These are phyloP conservation scores for Saturnia japonica DNA, from an alignment of 2,888 invertebrate species.

Conservation along the genomic window DNA sequence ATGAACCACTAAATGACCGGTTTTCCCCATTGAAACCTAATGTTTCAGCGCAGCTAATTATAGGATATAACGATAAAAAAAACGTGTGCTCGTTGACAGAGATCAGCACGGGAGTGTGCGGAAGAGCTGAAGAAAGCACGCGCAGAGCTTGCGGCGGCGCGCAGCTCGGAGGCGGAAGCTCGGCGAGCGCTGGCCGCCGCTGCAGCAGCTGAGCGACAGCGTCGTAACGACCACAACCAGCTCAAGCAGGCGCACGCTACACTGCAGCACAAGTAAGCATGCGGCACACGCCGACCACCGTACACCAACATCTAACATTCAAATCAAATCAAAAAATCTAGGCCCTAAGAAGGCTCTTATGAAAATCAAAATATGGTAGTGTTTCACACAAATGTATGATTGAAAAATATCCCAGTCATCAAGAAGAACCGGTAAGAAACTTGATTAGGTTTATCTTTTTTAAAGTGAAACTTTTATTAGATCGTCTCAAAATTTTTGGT, in stretches of 20 bases:
- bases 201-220: conserved; percentile 58
- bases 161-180: conserved; percentile 89
- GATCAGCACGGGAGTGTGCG: conserved; percentile 72
- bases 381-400: no score
- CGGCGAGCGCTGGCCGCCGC: conserved; percentile 76
- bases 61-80: conserved; percentile 7
- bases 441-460: no score
- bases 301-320: background rate
- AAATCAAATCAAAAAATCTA: no score
- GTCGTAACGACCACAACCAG: conserved; percentile 85
- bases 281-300: conserved; percentile 13
- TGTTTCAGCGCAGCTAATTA: no score
- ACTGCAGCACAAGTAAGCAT: conserved; percentile 88
- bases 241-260: conserved; percentile 94
- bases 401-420: no score
- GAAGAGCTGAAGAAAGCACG: conserved; percentile 71
- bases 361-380: no score
- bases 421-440: no score
- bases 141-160: conserved; percentile 72
- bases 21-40: no score
- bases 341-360: no score
- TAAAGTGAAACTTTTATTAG: no score
- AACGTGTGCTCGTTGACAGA: conserved; percentile 39
- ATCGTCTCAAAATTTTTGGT: no score
- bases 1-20: no score